Evolutionary conservation across 2,113 vertebrate genomes (phyloP), one percentile per base, ranked within the genome.

Genomic region (Elachura formosa): DNA sequence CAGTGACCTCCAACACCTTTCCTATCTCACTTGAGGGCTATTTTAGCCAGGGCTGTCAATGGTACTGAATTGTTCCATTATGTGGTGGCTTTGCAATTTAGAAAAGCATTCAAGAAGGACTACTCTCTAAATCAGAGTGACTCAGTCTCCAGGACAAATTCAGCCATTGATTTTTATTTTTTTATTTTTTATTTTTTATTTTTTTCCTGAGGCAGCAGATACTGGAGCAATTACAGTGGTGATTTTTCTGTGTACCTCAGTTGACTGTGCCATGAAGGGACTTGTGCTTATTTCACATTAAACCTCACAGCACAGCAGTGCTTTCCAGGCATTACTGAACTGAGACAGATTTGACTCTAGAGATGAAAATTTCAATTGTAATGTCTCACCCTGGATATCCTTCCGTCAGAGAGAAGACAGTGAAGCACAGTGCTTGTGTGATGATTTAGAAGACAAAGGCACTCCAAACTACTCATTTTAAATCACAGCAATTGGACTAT

Each of bases 11-110:
- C 38, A 16, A 5, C 87, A 73, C 85, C 75, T 83, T 67, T 38
- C 58, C 88, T 76, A 59, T 88, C 83, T 76, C 16, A 11, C 54
- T 55, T 78, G 0, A 0, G 54, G 79, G 74, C 84, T 95, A 41
- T 93, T 96, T 91, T 87, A 90, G 89, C 73, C 17, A 3, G 58
- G 13, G 64, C 68, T 77, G 84, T 56, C 94, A 95, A 82, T 25
- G 48, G 75, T 76, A 86, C 75, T 46, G 72, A 92, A 77, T 71
- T 93, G 79, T 90, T 94, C 90, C 86, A 63, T 94, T 90, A 79
- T 69, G 75, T 54, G 48, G 68, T 67, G 76, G 40, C 72, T 94
- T 78, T 86, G 68, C 77, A 86, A 81, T 48, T 89, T 78, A 83
- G 59, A 55, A 76, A 84, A 94, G 22, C 29, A 83, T 62, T 84